Base-by-base conservation (phyloP, 2,888 invertebrate genomes). In the Drosophila eohydei region DNA sequence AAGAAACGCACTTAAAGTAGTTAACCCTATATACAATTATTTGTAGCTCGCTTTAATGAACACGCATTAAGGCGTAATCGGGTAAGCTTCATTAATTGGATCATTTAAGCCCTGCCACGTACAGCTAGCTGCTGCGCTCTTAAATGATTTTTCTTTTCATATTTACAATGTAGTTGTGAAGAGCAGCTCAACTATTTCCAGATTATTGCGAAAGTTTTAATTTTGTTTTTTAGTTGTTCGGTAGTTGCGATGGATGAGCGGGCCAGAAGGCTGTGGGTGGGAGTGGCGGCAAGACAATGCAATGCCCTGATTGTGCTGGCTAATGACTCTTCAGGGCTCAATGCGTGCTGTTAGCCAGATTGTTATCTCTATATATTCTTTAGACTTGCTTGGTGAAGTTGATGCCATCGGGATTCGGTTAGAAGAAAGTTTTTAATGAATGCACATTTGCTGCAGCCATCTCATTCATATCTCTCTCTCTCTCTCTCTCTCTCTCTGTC, bases 341-440 rank as follows among this genome's bases (percentile, higher is more conserved):
- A 52, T 38, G 32, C 30, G 11, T 28, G 5, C 30, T 40, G 30
- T 62, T 56, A 21, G 36, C 34, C 38, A 51, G 57, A 54, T 52
- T 48, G 16, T 41, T 48, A 40, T 30, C 32, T 52, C 9, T 16
- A 11, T 32, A 38, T 14, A 6, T 12, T n/a, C 28, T 6, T n/a
- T 11, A 30, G 34, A 14, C 5, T n/a, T 12, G 50, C 34, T 26
- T 8, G 26, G 12, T 28, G 9, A 73, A 72, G 73, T 64, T 71
- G 43, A 40, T 26, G 54, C 43, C 43, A 40, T 44, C 52, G 71
- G 26, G 59, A 57, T 50, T 50, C 44, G 54, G 40, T 50, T 43
- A 7, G 34, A 26, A 5, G n/a, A 36, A 72, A 43, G 41, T 67
- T 73, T 58, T 61, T 74, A 67, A 73, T 74, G 72, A 67, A 74